These are phyloP conservation scores for Mergus octosetaceus DNA, from an alignment of 2,797 vertebrate genomes.

Conservation along the genomic window DNA sequence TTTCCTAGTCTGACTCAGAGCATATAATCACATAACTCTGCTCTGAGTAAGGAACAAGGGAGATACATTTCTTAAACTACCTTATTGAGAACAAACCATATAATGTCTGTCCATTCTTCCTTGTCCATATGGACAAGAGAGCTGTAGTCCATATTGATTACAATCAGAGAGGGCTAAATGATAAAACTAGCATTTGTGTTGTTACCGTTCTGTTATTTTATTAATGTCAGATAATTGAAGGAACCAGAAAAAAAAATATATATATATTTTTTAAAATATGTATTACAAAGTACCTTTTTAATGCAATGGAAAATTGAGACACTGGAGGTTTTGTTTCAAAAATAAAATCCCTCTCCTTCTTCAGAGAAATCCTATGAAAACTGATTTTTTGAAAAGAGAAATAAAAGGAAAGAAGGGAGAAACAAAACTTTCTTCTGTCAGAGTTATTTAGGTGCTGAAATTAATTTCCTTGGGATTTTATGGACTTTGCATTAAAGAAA, in stretches of 20 bases:
- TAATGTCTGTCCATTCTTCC: background rate
- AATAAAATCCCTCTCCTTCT: background rate
- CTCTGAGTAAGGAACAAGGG: background rate
- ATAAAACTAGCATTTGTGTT: background rate
- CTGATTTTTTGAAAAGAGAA: background rate
- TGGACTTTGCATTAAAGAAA: background rate
- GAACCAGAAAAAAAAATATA: background rate
- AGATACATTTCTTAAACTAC: background rate
- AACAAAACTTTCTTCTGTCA: background rate
- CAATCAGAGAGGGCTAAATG: background rate
- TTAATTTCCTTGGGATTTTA: background rate
- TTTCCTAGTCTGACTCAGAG: background rate
- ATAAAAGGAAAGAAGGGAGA: background rate
- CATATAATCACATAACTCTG: fast-evolving
- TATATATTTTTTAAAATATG: background rate
- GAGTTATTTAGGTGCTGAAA: background rate
- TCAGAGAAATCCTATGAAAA: background rate
- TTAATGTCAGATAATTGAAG: background rate
- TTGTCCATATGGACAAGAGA: fast-evolving
- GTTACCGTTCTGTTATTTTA: background rate
- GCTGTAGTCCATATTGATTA: background rate
- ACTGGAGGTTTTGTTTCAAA: background rate
- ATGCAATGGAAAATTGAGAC: background rate
- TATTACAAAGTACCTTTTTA: background rate
- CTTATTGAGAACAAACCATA: background rate